A percentile compares a stretch with the other conserved stretches of the same genome.
Conservation (phyloP, 2,113 vertebrate genomes). For the Jaculus jaculus region DNA sequence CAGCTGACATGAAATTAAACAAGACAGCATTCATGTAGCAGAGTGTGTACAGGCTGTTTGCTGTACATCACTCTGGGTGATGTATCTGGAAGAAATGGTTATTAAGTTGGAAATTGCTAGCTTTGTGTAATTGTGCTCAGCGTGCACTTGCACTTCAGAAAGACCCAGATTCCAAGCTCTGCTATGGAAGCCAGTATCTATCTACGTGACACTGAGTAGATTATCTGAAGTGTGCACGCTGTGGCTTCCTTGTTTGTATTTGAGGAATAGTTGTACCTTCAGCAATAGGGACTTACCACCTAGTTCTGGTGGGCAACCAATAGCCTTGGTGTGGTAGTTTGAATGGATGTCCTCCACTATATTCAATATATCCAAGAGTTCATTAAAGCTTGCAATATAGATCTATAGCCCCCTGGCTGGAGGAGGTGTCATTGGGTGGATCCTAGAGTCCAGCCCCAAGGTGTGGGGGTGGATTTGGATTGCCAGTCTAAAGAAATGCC, state of each 20-base stretch:
- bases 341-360: too few relatives aligned
- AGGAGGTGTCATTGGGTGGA: too few relatives aligned
- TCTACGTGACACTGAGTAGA: neutral
- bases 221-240: neutral
- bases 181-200: neutral
- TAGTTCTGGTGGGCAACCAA: too few relatives aligned
- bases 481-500: too few relatives aligned
- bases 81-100: neutral
- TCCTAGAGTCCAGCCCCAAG: too few relatives aligned
- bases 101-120: neutral
- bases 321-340: too few relatives aligned
- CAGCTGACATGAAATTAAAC: constrained; percentile 8
- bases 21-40: neutral
- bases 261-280: neutral
- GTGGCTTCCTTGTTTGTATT: constrained; percentile 14
- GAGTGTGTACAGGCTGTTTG: neutral
- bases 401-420: too few relatives aligned
- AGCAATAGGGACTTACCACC: neutral
- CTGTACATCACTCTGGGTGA: neutral
- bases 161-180: neutral
- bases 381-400: too few relatives aligned
- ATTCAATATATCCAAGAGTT: too few relatives aligned
- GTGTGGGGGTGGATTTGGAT: too few relatives aligned
- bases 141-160: neutral
- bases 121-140: neutral